Conservation (phyloP, 2,888 invertebrate genomes). For the Eupithecia dodoneata region DNA sequence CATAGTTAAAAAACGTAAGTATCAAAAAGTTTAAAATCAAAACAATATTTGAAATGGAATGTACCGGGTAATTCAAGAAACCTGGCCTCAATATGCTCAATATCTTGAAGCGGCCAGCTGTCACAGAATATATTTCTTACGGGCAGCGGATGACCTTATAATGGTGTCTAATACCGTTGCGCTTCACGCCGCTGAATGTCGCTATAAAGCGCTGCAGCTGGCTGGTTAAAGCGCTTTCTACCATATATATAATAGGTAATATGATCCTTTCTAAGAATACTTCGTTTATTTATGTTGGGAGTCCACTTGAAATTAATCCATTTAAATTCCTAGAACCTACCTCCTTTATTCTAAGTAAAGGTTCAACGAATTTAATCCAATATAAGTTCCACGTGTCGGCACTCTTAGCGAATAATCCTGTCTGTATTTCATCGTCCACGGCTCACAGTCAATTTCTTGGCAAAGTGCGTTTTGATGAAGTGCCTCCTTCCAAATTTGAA, state of each 20-base stretch:
- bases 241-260: background rate
- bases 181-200: conserved; percentile 39
- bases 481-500: conserved; percentile 73
- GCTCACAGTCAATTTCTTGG: conserved; percentile 27
- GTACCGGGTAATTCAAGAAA: background rate
- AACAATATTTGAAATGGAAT: background rate
- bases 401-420: background rate
- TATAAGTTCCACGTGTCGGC: background rate
- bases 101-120: conserved; percentile 10
- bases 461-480: conserved; percentile 40
- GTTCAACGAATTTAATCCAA: background rate
- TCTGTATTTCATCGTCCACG: background rate
- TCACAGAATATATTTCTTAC: conserved; percentile 12
- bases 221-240: background rate
- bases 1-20: no score
- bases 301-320: background rate
- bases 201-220: conserved; percentile 44
- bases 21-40: background rate
- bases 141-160: conserved; percentile 32
- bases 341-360: background rate
- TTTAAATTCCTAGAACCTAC: background rate
- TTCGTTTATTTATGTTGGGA: background rate
- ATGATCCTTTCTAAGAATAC: background rate
- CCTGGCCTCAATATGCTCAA: background rate
- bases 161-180: conserved; percentile 39